Base-by-base conservation (phyloP, 2,888 invertebrate genomes). In the Thera obeliscata region DNA sequence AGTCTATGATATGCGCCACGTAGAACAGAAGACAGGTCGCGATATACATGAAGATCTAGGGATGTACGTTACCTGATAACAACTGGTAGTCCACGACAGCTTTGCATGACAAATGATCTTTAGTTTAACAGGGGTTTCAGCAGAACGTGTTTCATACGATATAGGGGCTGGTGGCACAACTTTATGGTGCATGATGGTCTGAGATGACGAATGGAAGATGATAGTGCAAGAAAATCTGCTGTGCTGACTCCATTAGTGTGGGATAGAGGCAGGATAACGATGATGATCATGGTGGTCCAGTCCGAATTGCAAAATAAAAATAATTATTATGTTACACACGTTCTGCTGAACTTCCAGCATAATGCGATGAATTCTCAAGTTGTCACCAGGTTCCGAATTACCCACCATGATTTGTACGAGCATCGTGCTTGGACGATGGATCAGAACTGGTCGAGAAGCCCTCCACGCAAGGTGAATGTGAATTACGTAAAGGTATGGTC, bases 1-100 rank as follows among this genome's bases (percentile, higher is more conserved):
- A 93, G 74, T 94, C 94, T 67, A 94, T 92, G 63, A 94, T 87
- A 64, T 93, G 91, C 1, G 91, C 93, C 50, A 93, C 88, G 77
- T 94, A 94, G 79, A 94, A 92, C 58, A 94, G 71, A 12, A 94
- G 81, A 75, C 93, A 94, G 8, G 90, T 91, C 64, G 87, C 91
- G 64, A 94, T 91, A 83, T 94, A 94, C 89, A 94, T 91, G 84
- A 94, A 92, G 57, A 94, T 91, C 68, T 68, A 56, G 61, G 49
- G 12, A 6, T 49, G 38, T 49, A 60, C 56, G 59, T 43, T 49
- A 54, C 57, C 49, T 38, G 36, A n/a, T 56, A 5, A 55, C 8
- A 55, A 55, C 5, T 52, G 50, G 38, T 12, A 36, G 36, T 61
- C n/a, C 49, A n/a, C 12, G 60, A 11, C 50, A 38, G 38, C 33